Percentiles rank a stretch among this genome's conserved stretches.
Evolutionary conservation across 2,888 invertebrate genomes (phyloP).

Genomic region (Drosophila mettleri): DNA sequence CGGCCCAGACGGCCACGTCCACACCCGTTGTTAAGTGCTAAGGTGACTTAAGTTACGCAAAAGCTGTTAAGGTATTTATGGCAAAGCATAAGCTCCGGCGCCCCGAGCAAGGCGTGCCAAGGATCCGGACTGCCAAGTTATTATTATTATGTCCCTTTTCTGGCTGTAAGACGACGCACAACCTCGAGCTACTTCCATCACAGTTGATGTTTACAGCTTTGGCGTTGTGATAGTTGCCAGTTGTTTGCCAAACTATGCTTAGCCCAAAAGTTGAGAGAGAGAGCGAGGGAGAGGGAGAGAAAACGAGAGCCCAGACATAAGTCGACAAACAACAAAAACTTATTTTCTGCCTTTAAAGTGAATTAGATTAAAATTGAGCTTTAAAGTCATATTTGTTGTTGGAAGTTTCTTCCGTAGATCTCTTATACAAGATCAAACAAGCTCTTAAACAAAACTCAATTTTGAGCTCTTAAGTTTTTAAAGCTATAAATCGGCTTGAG

Average conservation of each 20-base stretch:
- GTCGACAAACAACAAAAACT: neutral
- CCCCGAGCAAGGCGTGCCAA: conserved; percentile 40
- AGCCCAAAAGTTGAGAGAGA: neutral
- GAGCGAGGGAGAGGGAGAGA: neutral
- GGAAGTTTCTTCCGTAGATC: no score
- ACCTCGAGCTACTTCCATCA: conserved; percentile 13
- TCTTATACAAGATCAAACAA: no score
- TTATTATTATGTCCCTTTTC: conserved; percentile 46
- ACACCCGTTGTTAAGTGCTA: conserved; percentile 52
- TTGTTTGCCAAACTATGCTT: conserved; percentile 25
- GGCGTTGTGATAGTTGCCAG: conserved; percentile 37
- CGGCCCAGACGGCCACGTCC: neutral
- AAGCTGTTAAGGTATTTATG: conserved; percentile 79
- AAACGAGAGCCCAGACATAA: neutral
- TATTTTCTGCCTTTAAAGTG: neutral
- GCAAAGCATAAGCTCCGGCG: conserved; percentile 38
- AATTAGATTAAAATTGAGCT: neutral
- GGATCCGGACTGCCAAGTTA: conserved; percentile 33
- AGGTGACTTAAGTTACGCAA: conserved; percentile 75
- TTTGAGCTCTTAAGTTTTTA: no score
- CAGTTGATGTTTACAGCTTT: conserved; percentile 40
- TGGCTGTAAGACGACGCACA: conserved; percentile 17
- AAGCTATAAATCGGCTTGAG: no score
- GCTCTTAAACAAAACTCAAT: no score
- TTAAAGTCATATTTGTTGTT: no score